These are phyloP conservation scores for Cervus canadensis DNA, from an alignment of 2,113 vertebrate genomes.

Conservation along the genomic window DNA sequence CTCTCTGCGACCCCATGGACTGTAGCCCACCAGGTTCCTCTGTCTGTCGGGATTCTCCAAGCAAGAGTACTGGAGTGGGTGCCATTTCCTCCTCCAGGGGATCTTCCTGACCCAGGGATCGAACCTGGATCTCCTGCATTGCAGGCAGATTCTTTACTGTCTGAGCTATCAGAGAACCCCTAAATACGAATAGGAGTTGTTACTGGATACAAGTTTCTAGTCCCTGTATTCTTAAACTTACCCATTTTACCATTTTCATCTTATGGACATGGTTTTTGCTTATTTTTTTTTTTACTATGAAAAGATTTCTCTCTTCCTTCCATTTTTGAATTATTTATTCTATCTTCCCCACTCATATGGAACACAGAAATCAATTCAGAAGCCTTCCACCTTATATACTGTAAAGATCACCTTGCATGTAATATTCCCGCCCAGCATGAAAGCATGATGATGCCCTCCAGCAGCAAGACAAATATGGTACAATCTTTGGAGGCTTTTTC, in stretches of 20 bases:
- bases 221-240: background rate
- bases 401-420: background rate
- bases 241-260: background rate
- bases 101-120: background rate
- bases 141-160: background rate
- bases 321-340: slow-evolving; percentile 29
- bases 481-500: background rate
- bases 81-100: background rate
- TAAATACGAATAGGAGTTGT: background rate
- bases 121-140: background rate
- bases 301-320: background rate
- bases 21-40: background rate
- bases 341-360: background rate
- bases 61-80: background rate
- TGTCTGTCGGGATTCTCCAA: background rate
- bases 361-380: background rate
- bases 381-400: background rate
- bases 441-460: background rate
- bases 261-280: background rate
- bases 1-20: background rate
- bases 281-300: background rate
- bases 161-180: background rate
- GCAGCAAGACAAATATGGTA: background rate
- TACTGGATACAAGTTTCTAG: background rate
- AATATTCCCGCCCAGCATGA: background rate